Base-by-base conservation (phyloP, 2,113 vertebrate species). In the Symphodus melops region DNA sequence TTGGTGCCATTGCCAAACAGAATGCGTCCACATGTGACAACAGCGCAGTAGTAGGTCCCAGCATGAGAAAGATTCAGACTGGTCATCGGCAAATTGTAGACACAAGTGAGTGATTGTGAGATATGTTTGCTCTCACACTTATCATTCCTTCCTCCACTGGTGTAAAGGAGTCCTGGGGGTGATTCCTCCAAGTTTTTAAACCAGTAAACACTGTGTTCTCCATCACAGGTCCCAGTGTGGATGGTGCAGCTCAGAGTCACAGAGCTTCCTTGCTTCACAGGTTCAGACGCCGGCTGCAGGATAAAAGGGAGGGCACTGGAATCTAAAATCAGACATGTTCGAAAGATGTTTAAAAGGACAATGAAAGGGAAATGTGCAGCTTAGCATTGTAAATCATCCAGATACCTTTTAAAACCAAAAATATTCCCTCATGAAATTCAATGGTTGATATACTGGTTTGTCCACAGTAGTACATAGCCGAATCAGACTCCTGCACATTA, bases 201-300 rank as follows among this genome's bases (percentile, higher is more conserved):
- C 88, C 88, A 90, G 78, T 88, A 86, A 42, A 92, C 84, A 37
- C 57, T 74, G 57, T 85, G 69, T 57, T 82, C 55, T 82, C 46
- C 83, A 16, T 60, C 61, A 83, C 83, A 82, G 41, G 10, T 77
- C 61, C 74, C 49, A 58, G 67, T 69, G 9, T 77, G 37, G 23
- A 90, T 57, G 28, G 59, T 81, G 72, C 86, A 90, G 39, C 68
- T 57, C 61, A 91, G 73, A 76, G 57, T 81, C 49, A 69, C 78
- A n/a, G 83, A 75, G 21, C 42, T 75, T 88, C 77, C 86, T 49
- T 54, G 69, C 41, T 84, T 66, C 56, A 75, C 19, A 39, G 8
- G 33, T 7, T 77, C 42, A 53, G 52, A 60, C 3, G 17, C 20
- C 10, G 70, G 64, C 49, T 81, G 70, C 49, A 79, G 78, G 33